A percentile compares a stretch with the other conserved stretches of the same genome.
Conservation (phyloP, 2,113 vertebrate genomes). For the Acanthisitta chloris region DNA sequence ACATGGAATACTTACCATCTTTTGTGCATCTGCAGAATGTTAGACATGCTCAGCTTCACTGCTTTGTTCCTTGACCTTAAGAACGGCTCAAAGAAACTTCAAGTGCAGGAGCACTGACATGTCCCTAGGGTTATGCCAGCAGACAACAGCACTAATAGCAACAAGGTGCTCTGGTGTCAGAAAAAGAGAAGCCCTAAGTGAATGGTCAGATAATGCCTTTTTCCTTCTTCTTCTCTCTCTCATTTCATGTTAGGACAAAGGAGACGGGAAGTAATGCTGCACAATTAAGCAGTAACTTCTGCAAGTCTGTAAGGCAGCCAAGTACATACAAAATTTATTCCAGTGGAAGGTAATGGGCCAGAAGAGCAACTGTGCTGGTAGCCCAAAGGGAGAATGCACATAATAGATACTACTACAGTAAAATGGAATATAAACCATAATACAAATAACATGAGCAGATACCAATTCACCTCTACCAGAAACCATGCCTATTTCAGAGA, state of each 20-base stretch:
- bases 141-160: not conserved
- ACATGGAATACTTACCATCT: not conserved
- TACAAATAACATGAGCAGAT: not conserved
- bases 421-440: not conserved
- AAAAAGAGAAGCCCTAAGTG: not conserved
- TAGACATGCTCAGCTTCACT: not conserved
- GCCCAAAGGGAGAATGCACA: not conserved
- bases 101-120: not conserved
- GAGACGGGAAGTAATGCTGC: not conserved
- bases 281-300: not conserved
- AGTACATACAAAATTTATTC: not conserved
- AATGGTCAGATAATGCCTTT: not conserved
- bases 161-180: not conserved
- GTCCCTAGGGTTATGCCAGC: not conserved
- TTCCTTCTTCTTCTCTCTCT: not conserved
- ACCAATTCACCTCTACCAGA: not conserved
- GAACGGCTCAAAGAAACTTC: not conserved
- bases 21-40: not conserved
- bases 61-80: not conserved
- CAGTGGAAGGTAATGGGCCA: not conserved
- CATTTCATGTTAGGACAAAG: not conserved
- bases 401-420: not conserved
- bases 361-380: not conserved
- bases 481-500: not conserved
- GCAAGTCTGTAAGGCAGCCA: not conserved